A percentile compares a stretch with the other conserved stretches of the same genome.
Conservation (phyloP, 1,140 invertebrate species). For the Paramacrobiotus metropolitanus region DNA sequence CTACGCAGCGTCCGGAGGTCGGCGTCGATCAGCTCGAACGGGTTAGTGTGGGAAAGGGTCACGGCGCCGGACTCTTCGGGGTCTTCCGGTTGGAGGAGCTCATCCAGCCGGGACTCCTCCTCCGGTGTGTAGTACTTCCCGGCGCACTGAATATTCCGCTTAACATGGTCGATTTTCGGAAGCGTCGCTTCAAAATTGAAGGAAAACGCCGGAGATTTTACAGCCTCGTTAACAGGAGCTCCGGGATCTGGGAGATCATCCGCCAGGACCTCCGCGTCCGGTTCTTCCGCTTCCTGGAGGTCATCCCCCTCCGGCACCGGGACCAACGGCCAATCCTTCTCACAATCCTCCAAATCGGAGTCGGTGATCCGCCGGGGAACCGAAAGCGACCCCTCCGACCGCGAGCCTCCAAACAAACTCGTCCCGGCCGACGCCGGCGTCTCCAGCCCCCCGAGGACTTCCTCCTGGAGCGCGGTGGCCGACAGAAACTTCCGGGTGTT, state of each 20-base stretch:
- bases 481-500: slow-evolving; percentile 2
- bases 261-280: neutral
- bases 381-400: neutral
- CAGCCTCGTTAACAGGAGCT: neutral
- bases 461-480: neutral
- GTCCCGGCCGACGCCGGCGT: neutral
- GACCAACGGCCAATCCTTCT: neutral
- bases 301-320: neutral
- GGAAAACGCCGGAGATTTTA: neutral
- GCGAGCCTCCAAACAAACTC: neutral
- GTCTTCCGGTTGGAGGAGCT: neutral
- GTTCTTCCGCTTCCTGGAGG: neutral
- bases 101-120: neutral
- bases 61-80: neutral
- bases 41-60: neutral
- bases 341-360: neutral
- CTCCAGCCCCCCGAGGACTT: neutral
- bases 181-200: neutral
- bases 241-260: neutral
- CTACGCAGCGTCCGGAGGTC: neutral
- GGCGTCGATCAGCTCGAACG: neutral
- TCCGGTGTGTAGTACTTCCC: neutral
- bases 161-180: neutral
- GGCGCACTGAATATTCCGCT: neutral
- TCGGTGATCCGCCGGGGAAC: neutral